A percentile compares a stretch with the other conserved stretches of the same genome.
Conservation (phyloP, 92 coral and sea anemone genomes). For the Pocillopora grandis region DNA sequence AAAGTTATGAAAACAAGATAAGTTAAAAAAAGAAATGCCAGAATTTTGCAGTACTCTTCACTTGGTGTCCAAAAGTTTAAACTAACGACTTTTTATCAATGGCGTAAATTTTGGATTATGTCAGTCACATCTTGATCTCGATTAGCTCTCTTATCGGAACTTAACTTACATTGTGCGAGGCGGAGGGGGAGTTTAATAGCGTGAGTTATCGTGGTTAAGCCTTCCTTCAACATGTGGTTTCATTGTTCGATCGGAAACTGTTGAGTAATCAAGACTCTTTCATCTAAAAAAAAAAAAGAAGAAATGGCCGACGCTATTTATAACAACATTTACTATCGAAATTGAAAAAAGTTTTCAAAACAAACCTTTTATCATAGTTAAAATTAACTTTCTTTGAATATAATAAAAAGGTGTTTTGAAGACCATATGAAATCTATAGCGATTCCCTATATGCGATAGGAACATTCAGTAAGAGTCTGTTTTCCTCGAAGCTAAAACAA, state of each 20-base stretch:
- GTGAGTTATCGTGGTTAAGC: conserved; percentile 10
- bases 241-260: conserved; percentile 39
- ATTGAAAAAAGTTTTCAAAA: neutral
- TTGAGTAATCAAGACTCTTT: conserved; percentile 4
- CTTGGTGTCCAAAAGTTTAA: too few species aligned
- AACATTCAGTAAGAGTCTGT: too few species aligned
- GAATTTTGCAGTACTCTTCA: neutral
- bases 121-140: neutral
- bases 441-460: too few species aligned
- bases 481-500: too few species aligned
- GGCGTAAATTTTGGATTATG: too few species aligned
- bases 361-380: neutral
- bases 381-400: neutral
- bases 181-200: neutral
- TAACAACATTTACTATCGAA: neutral
- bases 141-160: neutral
- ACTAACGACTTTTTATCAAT: too few species aligned
- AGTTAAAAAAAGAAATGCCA: neutral
- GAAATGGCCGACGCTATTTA: neutral
- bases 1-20: neutral
- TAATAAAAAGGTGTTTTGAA: neutral
- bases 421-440: neutral
- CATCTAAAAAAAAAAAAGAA: neutral
- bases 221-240: conserved; percentile 61
- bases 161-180: neutral